Base-by-base conservation (phyloP, 2,797 vertebrate genomes). In the Telmatherina bonti region DNA sequence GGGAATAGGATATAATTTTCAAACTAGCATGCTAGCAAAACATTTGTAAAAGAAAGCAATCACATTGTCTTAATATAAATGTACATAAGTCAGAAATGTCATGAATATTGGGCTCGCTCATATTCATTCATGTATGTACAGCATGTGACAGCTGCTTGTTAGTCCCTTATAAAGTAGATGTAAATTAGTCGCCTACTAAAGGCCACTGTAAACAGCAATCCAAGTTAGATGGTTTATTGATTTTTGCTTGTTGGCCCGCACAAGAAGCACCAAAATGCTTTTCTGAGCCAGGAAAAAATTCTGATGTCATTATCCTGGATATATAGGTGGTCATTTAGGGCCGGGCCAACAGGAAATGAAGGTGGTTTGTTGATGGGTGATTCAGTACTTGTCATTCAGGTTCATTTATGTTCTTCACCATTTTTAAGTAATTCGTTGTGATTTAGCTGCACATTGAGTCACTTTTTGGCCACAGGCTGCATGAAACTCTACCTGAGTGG, bases 381-480 rank as follows among this genome's bases (percentile, higher is more conserved):
- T 86, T 87, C 60, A 77, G 83, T 84, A 63, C 56, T 70, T 72
- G 72, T 85, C 75, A 67, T 79, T 87, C 83, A 76, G 72, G 74
- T 77, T 82, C 63, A 84, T 86, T 84, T 85, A 83, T 62, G 59
- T 74, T 79, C 56, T 41, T 79, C 67, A 15, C 58, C 16, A 60
- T 80, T 85, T 80, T 78, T 57, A 54, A 63, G 62, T 79, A 77
- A 88, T 85, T 86, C 70, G 4, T 10, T 0, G 30, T 83, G 85
- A 91, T 87, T 74, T 69, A 64, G 82, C 62, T 67, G 71, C 86
- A 83, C 62, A 54, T 74, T 85, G 87, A 88, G 82, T 89, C 85
- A 85, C 68, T 70, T 72, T 74, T 85, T 91, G 85, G 85, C 82
- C 62, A 33, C 9, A 0, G 45, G 33, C 60, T 76, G 16, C 2